Conservation (phyloP, 2,888 invertebrate genomes). For the Listrodromus nycthemerus region DNA sequence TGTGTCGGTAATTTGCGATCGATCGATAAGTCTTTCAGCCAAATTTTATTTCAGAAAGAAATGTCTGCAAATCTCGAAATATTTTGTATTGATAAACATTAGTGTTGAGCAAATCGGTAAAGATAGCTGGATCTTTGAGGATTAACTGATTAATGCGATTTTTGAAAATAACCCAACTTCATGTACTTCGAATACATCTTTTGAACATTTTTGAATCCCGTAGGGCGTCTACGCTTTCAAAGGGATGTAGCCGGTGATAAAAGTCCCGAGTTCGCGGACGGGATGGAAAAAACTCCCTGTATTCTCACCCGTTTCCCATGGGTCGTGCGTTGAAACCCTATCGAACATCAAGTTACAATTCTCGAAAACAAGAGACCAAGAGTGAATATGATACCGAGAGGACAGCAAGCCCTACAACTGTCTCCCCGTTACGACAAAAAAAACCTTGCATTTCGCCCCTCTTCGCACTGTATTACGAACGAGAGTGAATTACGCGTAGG, state of each 20-base stretch:
- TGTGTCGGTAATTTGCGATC: too few relatives aligned
- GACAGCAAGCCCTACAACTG: slow-evolving; percentile 80
- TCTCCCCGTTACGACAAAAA: slow-evolving; percentile 65
- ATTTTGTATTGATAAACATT: too few relatives aligned
- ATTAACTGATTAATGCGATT: too few relatives aligned
- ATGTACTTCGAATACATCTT: too few relatives aligned
- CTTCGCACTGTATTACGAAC: slow-evolving; percentile 50
- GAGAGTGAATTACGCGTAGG: slow-evolving; percentile 15
- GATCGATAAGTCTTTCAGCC: too few relatives aligned
- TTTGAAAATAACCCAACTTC: too few relatives aligned
- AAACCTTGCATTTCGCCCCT: slow-evolving; percentile 65
- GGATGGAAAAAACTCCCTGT: slow-evolving; percentile 18
- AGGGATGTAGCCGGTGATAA: neutral
- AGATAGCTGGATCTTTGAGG: too few relatives aligned
- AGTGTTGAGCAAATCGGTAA: too few relatives aligned
- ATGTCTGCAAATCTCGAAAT: too few relatives aligned
- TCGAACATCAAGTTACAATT: slow-evolving; percentile 81
- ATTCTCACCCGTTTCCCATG: neutral
- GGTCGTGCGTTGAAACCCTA: slow-evolving; percentile 79
- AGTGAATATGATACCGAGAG: slow-evolving; percentile 76
- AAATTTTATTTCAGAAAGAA: too few relatives aligned
- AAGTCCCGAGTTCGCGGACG: neutral
- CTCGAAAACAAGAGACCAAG: slow-evolving; percentile 81
- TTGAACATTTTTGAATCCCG: too few relatives aligned
- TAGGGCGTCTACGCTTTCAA: too few relatives aligned